These are phyloP conservation scores for Strix uralensis DNA, from an alignment of 2,113 vertebrate species.

Conservation along the genomic window DNA sequence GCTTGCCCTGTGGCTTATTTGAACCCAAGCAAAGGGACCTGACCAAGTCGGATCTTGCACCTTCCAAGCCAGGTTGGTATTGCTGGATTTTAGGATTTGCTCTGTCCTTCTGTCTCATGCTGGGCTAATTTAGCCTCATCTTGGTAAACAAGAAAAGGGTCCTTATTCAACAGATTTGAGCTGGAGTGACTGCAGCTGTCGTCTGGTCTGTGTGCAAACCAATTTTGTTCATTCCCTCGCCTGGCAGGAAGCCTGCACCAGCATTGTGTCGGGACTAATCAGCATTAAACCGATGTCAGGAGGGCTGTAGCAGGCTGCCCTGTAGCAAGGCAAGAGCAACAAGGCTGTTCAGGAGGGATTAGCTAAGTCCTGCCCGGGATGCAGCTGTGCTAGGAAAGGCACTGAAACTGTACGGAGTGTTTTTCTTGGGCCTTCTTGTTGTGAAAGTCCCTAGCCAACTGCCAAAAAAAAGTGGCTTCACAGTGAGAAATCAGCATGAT, in stretches of 20 bases:
- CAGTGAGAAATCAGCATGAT: not conserved
- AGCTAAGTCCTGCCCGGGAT: not conserved
- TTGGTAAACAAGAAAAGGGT: slow-evolving; percentile 60
- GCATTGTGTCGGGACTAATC: slow-evolving; percentile 62
- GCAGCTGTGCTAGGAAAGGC: not conserved
- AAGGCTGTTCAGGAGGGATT: slow-evolving; percentile 20
- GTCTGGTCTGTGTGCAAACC: slow-evolving; percentile 51
- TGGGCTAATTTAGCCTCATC: slow-evolving; percentile 65
- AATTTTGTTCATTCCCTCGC: slow-evolving; percentile 59
- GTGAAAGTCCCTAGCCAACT: not conserved
- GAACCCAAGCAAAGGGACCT: not conserved
- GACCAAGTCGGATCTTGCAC: not conserved
- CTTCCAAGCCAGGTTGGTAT: not conserved
- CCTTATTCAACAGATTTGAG: slow-evolving; percentile 43
- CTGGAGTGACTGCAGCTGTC: slow-evolving; percentile 62
- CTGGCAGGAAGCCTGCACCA: slow-evolving; percentile 65
- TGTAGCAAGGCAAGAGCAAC: not conserved
- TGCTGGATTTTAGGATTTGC: not conserved
- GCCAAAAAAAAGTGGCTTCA: not conserved
- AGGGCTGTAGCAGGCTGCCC: slow-evolving; percentile 34
- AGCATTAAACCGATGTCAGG: slow-evolving; percentile 49
- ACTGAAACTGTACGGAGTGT: not conserved
- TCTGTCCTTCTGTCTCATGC: slow-evolving; percentile 38
- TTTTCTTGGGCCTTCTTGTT: not conserved
- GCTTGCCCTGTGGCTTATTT: not conserved